phyloP scores from a whole-genome alignment of 2,797 vertebrate genomes.

The Cuculus canorus region DNA sequence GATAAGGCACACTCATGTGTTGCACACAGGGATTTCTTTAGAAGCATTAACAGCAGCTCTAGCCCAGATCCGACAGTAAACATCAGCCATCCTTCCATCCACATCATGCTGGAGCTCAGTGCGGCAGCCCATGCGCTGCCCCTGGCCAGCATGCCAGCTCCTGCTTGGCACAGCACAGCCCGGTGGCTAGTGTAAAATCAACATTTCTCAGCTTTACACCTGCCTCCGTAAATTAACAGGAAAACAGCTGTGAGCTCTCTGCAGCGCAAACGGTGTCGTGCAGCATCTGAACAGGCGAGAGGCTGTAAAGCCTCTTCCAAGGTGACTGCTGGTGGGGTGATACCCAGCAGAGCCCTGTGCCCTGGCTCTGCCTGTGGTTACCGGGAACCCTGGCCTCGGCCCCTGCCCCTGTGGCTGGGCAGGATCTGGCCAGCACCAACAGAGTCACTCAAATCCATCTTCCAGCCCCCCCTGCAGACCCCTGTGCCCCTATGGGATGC shows the following conservation, averaged over 20 bases:
- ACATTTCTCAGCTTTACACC: constrained; percentile 43
- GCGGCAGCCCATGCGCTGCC: not conserved
- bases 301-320: not conserved
- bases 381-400: rapidly evolving
- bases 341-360: rapidly evolving
- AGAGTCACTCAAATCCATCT: not conserved
- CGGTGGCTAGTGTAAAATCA: not conserved
- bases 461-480: rapidly evolving
- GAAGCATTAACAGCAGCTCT: not conserved
- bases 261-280: not conserved
- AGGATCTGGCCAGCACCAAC: not conserved
- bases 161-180: not conserved
- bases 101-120: not conserved
- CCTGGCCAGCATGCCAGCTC: not conserved
- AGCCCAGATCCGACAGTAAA: not conserved
- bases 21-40: not conserved
- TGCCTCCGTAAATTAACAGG: constrained; percentile 47
- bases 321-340: not conserved
- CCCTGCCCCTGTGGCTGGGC: not conserved
- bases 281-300: not conserved
- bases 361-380: not conserved
- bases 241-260: constrained; percentile 9
- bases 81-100: not conserved
- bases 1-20: not conserved
- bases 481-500: rapidly evolving